phyloP scores from a whole-genome alignment of 1,140 invertebrate species.

The Radopholus similis region DNA sequence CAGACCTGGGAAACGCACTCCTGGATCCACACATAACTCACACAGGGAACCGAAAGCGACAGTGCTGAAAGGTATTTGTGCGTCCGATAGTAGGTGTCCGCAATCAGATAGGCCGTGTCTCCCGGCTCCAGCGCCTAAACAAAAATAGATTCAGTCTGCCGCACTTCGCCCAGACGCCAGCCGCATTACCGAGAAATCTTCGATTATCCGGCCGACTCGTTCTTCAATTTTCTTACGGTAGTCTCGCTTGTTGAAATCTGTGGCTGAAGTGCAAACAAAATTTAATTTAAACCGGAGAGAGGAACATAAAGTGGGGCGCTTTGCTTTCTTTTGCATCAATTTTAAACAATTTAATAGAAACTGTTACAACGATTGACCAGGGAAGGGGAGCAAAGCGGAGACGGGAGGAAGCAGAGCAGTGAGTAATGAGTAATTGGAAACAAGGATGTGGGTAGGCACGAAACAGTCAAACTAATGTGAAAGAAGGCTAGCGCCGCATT shows the following conservation, averaged over 20 bases:
- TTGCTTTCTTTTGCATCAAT: not conserved
- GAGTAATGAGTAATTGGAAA: no score
- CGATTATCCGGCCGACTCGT: constrained; percentile 46
- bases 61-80: constrained; percentile 56
- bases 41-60: constrained; percentile 49
- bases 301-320: no score
- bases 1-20: constrained; percentile 41
- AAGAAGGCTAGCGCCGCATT: not conserved
- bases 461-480: no score
- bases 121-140: constrained; percentile 8
- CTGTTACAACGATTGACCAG: no score
- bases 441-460: no score
- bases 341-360: not conserved
- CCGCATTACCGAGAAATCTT: constrained; percentile 51
- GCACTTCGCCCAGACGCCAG: no score
- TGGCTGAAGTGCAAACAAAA: constrained; percentile 16
- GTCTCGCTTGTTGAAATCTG: constrained; percentile 54
- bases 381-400: no score
- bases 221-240: constrained; percentile 38
- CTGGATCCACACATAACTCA: constrained; percentile 47
- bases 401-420: no score
- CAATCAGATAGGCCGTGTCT: constrained; percentile 41
- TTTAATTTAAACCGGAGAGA: no score
- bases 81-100: constrained; percentile 56
- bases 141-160: not conserved